Base-by-base conservation (phyloP, 2,888 invertebrate species). In the Mythimna ferrago region DNA sequence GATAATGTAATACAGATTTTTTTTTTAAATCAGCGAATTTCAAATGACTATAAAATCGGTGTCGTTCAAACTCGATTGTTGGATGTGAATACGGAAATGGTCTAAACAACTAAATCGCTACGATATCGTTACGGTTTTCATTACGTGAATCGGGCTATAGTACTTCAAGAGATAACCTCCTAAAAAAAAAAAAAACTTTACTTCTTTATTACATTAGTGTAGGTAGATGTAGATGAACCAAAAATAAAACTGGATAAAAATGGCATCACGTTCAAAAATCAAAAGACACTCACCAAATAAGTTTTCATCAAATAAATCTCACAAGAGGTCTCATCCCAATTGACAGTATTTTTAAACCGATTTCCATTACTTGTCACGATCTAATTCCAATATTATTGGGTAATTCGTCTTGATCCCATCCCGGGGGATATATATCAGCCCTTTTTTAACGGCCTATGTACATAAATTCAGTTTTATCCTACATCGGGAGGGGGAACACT, bases 391-490 rank as follows among this genome's bases (percentile, higher is more conserved):
- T 82, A 84, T 78, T 85, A 82, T 78, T 73, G 75, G 76, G 80
- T 82, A 82, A 86, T 85, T 76, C 86, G 66, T 85, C 85, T 84
- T 80, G 73, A 86, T 85, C 80, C 76, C 51, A 72, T 66, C 67
- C 60, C 67, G 5, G 60, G 66, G 73, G 80, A 77, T 73, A 78
- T 82, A 76, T 75, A 80, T 82, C 83, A 79, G 81, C 60, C 85
- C 78, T 76, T 81, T 83, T 86, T 85, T 85, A 86, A 86, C 81
- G 74, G 80, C 63, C 73, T 80, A 41, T 78, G 78, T 82, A 84
- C 78, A 86, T 86, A 80, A 78, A 84, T 82, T 76, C 69, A 73
- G 82, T 84, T 82, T 80, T 78, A 84, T 78, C 62, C 77, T 60
- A 66, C 74, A 80, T 75, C 78, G 62, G 57, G 62, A 53, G 60